Evolutionary conservation across 1,140 invertebrate species (phyloP).

Genomic region (Eurosta solidaginis): DNA sequence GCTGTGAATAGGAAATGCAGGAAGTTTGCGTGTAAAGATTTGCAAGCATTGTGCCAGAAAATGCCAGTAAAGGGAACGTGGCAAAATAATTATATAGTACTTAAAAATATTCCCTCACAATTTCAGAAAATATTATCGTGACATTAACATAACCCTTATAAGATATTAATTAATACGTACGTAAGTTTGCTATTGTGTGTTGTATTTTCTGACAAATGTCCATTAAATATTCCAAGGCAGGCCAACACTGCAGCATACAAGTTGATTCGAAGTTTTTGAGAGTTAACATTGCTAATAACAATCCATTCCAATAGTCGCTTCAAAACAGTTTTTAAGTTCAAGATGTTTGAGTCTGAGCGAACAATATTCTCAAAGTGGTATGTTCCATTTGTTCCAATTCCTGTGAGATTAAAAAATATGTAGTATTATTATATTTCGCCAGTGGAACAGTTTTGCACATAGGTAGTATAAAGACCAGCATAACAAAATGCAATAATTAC

Average conservation of each 20-base stretch:
- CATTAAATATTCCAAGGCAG: conserved; percentile 76
- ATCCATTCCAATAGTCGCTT: conserved; percentile 75
- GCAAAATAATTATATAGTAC: no score
- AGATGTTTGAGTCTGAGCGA: conserved; percentile 60
- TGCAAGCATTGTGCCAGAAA: no score
- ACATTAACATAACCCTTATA: not conserved
- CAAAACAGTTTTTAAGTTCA: conserved; percentile 72
- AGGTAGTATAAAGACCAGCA: no score
- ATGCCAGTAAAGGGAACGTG: no score
- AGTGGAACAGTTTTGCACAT: no score
- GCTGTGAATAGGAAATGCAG: no score
- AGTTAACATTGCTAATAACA: conserved; percentile 68
- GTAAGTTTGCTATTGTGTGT: not conserved
- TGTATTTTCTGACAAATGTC: conserved; percentile 40
- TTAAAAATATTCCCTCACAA: no score
- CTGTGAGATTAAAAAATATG: not conserved
- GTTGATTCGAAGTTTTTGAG: conserved; percentile 83
- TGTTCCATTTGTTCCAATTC: not conserved
- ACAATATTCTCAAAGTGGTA: not conserved
- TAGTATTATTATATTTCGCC: no score
- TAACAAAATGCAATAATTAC: no score
- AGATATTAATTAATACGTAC: not conserved
- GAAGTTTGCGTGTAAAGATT: no score
- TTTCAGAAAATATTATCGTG: not conserved
- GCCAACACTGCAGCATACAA: conserved; percentile 78